Percentiles rank a stretch among this genome's conserved stretches.
These are phyloP conservation scores for Barypeithes pellucidus DNA, from an alignment of 2,888 invertebrate genomes.

Conservation along the genomic window DNA sequence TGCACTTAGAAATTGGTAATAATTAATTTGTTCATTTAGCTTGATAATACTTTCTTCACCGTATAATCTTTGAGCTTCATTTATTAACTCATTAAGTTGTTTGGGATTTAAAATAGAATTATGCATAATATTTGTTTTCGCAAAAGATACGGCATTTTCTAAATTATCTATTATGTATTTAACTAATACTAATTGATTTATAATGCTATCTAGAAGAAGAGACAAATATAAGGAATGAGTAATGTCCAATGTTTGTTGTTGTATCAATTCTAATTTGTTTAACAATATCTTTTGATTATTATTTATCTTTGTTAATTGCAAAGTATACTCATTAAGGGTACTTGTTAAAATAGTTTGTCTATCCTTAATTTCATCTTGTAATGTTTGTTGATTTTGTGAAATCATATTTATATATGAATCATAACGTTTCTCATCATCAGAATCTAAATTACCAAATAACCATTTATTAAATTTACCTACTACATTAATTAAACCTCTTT, in stretches of 20 bases:
- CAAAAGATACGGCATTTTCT: constrained; percentile 32
- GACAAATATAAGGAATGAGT: constrained; percentile 5
- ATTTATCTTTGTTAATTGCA: neutral
- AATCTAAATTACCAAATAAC: constrained; percentile 25
- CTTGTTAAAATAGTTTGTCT: neutral
- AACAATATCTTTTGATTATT: constrained; percentile 8
- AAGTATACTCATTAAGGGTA: neutral
- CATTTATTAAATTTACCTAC: constrained; percentile 23
- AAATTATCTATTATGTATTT: constrained; percentile 16
- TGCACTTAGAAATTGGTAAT: neutral
- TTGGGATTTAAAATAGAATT: constrained; percentile 22
- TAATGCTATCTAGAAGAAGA: neutral
- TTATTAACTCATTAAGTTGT: neutral
- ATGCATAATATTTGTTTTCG: constrained; percentile 25
- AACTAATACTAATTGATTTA: constrained; percentile 13
- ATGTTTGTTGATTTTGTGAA: neutral
- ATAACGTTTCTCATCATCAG: constrained; percentile 5
- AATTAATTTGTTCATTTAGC: neutral
- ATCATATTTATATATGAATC: neutral
- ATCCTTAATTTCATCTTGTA: constrained; percentile 10
- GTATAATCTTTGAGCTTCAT: neutral
- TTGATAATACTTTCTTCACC: neutral
- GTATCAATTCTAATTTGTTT: constrained; percentile 12
- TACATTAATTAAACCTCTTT: constrained; percentile 15
- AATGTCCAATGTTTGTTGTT: constrained; percentile 5